These are phyloP conservation scores for Colletes collaris DNA, from an alignment of 2,888 invertebrate genomes.

Conservation along the genomic window DNA sequence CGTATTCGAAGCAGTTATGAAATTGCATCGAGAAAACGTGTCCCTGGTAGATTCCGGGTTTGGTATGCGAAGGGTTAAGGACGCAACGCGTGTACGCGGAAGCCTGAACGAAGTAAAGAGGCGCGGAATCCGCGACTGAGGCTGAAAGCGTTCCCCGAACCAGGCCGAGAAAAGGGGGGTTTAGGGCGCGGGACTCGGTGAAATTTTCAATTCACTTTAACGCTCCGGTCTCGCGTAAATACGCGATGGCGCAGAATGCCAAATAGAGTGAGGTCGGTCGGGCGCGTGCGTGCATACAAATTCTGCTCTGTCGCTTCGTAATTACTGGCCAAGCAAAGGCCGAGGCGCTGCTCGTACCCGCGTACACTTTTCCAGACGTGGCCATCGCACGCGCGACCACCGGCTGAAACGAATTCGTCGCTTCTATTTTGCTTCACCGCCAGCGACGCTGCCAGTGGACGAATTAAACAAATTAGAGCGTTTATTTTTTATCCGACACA, in stretches of 20 bases:
- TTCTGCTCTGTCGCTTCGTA: conserved; percentile 45
- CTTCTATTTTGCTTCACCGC: neutral
- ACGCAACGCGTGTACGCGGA: neutral
- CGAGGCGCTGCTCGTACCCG: conserved; percentile 10
- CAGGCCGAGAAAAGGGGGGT: neutral
- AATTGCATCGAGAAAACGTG: too few species aligned
- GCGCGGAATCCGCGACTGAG: conserved; percentile 27
- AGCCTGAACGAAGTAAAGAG: conserved; percentile 13
- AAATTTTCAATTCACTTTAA: conserved; percentile 56
- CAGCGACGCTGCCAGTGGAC: too few species aligned
- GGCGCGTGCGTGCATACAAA: conserved; percentile 43
- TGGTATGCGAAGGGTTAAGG: conserved; percentile 10
- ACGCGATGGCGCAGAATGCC: conserved; percentile 45
- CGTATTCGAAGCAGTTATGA: too few species aligned
- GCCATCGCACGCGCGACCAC: too few species aligned
- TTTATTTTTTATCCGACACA: too few species aligned
- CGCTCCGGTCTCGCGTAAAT: conserved; percentile 42
- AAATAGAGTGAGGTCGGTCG: conserved; percentile 17
- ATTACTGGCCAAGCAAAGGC: conserved; percentile 55
- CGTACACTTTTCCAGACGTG: neutral
- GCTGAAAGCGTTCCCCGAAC: conserved; percentile 25
- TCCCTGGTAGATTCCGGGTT: too few species aligned
- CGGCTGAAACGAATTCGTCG: conserved; percentile 46
- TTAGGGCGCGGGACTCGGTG: conserved; percentile 5
- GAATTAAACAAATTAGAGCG: too few species aligned